These are phyloP conservation scores for Endomychus coccineus DNA, from an alignment of 2,888 invertebrate species.

Conservation along the genomic window DNA sequence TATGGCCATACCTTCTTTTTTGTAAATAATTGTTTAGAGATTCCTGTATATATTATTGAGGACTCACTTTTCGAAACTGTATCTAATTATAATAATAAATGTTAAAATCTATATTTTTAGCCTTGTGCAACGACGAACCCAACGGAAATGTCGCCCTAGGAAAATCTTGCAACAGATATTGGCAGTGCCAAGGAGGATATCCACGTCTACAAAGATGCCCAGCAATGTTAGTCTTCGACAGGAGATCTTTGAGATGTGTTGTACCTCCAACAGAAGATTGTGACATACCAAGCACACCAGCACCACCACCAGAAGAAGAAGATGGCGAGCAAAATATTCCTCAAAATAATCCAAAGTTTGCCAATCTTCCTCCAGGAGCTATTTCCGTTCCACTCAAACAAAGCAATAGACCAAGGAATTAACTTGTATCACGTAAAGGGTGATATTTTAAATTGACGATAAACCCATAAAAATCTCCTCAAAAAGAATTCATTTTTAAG, in stretches of 20 bases:
- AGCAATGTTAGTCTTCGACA: conserved; percentile 83
- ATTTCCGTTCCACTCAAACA: conserved; percentile 38
- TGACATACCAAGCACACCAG: conserved; percentile 71
- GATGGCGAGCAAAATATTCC: conserved; percentile 36
- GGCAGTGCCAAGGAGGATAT: conserved; percentile 92
- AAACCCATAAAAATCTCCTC: no score
- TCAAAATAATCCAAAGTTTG: conserved; percentile 36
- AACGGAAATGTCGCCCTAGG: conserved; percentile 87
- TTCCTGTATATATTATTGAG: no score
- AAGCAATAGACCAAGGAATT: conserved; percentile 26
- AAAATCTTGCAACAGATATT: conserved; percentile 88
- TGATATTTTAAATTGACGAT: no score
- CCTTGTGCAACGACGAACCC: conserved; percentile 83
- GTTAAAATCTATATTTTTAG: conserved; percentile 52
- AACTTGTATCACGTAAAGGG: no score
- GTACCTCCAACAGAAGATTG: conserved; percentile 88
- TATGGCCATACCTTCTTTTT: no score
- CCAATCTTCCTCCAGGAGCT: conserved; percentile 41
- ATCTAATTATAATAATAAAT: no score
- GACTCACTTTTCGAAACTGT: no score
- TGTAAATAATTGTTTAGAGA: no score
- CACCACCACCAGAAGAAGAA: conserved; percentile 55
- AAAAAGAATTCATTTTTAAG: no score
- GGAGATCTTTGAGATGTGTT: conserved; percentile 72
- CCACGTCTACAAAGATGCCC: conserved; percentile 85